These are phyloP conservation scores for Drosophila pegasa DNA, from an alignment of 2,888 invertebrate genomes.

Conservation along the genomic window DNA sequence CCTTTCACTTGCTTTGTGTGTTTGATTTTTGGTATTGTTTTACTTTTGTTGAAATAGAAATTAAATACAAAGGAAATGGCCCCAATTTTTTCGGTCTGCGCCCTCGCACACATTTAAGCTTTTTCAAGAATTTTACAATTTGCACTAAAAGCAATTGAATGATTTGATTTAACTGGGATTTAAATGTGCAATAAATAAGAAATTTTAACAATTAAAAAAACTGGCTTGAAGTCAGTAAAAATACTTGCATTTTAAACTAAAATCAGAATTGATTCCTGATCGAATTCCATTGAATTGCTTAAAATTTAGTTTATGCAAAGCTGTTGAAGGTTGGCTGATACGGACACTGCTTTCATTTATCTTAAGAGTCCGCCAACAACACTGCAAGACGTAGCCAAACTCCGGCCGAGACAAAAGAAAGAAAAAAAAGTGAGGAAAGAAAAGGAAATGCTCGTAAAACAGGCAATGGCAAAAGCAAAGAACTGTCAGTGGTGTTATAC, in stretches of 20 bases:
- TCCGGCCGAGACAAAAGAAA: slow-evolving; percentile 5
- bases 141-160: slow-evolving; percentile 4
- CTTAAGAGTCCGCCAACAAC: slow-evolving; percentile 5
- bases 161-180: not conserved
- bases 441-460: slow-evolving; percentile 33
- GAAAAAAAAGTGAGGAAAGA: not conserved
- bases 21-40: slow-evolving; percentile 80
- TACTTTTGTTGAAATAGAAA: slow-evolving; percentile 75
- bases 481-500: slow-evolving; percentile 60
- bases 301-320: not conserved
- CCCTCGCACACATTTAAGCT: slow-evolving; percentile 17
- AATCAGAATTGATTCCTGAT: not conserved
- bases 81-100: slow-evolving; percentile 28
- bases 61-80: slow-evolving; percentile 56
- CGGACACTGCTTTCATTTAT: slow-evolving; percentile 26
- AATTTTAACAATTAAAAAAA: not conserved
- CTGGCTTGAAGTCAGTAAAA: not conserved
- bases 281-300: slow-evolving; percentile 2
- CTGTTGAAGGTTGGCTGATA: slow-evolving; percentile 14
- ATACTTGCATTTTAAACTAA: too few species aligned
- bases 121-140: slow-evolving; percentile 32
- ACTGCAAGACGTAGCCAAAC: slow-evolving; percentile 28
- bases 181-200: not conserved
- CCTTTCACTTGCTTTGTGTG: slow-evolving; percentile 74
- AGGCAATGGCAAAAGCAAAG: slow-evolving; percentile 39